phyloP scores from a whole-genome alignment of 2,113 vertebrate genomes.

The Philantomba maxwellii region DNA sequence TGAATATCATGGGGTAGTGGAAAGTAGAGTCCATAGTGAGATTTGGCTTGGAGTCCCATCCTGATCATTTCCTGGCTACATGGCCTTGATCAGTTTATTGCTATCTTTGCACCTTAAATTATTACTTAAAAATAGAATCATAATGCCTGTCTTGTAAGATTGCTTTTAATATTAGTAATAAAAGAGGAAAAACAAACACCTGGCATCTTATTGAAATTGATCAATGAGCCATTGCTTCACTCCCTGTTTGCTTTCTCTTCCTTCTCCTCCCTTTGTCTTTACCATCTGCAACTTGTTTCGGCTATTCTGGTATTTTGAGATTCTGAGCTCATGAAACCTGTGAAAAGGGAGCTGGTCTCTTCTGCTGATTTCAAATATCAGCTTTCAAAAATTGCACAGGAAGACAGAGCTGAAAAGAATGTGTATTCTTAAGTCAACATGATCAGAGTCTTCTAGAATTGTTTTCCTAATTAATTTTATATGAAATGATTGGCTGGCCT shows the following conservation, averaged over 20 bases:
- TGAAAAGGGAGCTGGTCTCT: not conserved
- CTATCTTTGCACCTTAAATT: not conserved
- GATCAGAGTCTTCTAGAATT: not conserved
- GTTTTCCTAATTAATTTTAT: not conserved
- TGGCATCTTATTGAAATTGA: not conserved
- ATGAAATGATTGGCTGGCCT: not conserved
- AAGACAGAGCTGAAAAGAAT: not conserved
- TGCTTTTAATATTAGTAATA: not conserved
- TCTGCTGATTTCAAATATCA: not conserved
- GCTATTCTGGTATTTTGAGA: not conserved
- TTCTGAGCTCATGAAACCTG: not conserved
- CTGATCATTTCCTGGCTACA: not conserved
- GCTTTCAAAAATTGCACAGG: not conserved
- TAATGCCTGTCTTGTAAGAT: not conserved
- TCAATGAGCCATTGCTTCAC: not conserved
- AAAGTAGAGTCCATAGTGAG: not conserved
- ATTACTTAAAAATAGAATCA: not conserved
- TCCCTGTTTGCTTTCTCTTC: not conserved
- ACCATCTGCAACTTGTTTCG: not conserved
- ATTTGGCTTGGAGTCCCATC: not conserved
- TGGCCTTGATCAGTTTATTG: not conserved
- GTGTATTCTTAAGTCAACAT: not conserved
- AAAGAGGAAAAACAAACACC: not conserved
- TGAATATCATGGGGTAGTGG: not conserved
- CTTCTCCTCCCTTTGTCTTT: not conserved